Conservation (phyloP, 1,140 invertebrate genomes). For the Calephelis nemesis region DNA sequence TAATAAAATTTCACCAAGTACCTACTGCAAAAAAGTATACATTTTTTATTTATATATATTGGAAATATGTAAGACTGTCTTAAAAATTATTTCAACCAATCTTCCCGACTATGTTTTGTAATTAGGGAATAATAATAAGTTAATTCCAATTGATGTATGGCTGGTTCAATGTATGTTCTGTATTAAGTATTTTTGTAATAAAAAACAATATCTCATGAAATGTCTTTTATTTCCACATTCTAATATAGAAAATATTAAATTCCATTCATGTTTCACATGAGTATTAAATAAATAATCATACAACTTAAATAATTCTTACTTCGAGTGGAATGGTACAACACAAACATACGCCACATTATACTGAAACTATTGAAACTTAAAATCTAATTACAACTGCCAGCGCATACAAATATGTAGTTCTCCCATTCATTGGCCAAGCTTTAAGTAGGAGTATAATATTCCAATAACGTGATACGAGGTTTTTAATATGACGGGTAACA, state of each 20-base stretch:
- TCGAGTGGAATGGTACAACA: slow-evolving; percentile 36
- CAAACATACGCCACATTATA: slow-evolving; percentile 20
- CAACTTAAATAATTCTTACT: slow-evolving; percentile 34
- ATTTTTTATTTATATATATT: too few species aligned
- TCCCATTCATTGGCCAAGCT: too few species aligned
- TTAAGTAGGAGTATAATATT: too few species aligned
- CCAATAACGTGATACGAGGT: too few species aligned
- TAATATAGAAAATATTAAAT: slow-evolving; percentile 52
- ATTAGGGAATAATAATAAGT: slow-evolving; percentile 2
- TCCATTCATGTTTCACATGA: slow-evolving; percentile 62
- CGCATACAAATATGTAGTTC: too few species aligned
- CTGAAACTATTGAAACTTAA: not conserved
- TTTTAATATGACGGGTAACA: too few species aligned
- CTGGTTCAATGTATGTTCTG: slow-evolving; percentile 6
- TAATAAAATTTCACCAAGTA: too few species aligned
- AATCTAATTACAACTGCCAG: too few species aligned
- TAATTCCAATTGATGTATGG: slow-evolving; percentile 5
- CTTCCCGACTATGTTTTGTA: slow-evolving; percentile 1
- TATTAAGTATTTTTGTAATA: slow-evolving; percentile 28
- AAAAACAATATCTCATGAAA: slow-evolving; percentile 29
- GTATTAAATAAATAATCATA: slow-evolving; percentile 47
- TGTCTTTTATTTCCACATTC: slow-evolving; percentile 48
- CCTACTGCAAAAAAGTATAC: too few species aligned
- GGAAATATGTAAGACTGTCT: too few species aligned
- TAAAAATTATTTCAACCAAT: too few species aligned